phyloP scores from a whole-genome alignment of 2,113 vertebrate genomes.

The Eudorcas thomsonii region DNA sequence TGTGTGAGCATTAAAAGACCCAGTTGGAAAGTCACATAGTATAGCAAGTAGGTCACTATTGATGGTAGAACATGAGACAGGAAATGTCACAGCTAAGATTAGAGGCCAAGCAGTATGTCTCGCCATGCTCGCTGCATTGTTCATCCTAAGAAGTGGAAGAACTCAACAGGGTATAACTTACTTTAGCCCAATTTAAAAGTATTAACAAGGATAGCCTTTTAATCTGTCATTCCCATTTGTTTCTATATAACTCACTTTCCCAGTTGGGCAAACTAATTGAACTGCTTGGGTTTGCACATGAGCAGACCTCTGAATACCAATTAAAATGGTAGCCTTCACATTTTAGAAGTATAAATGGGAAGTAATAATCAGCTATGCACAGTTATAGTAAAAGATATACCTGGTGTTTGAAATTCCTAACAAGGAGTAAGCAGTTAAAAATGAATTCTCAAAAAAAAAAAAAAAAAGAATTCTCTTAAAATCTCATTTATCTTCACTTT shows the following conservation, averaged over 20 bases:
- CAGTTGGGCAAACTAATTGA: slow-evolving; percentile 38
- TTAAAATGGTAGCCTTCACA: slow-evolving; percentile 40
- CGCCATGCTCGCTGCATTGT: background rate
- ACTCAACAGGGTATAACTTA: slow-evolving; percentile 30
- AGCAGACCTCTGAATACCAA: slow-evolving; percentile 36
- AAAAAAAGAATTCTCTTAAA: background rate
- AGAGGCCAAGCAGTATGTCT: slow-evolving; percentile 60
- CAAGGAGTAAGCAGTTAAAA: slow-evolving; percentile 29
- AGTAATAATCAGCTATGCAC: background rate
- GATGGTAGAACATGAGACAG: slow-evolving; percentile 47
- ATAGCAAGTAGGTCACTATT: slow-evolving; percentile 63
- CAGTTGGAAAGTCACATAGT: slow-evolving; percentile 46
- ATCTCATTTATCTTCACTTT: background rate
- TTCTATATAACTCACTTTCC: slow-evolving; percentile 47
- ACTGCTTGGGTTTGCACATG: slow-evolving; percentile 6
- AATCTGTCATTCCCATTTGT: slow-evolving; percentile 10
- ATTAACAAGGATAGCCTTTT: slow-evolving; percentile 48
- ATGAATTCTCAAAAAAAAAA: background rate
- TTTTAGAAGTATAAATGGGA: slow-evolving; percentile 34
- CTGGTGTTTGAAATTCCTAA: slow-evolving; percentile 16
- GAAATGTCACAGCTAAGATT: slow-evolving; percentile 67
- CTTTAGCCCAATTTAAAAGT: slow-evolving; percentile 51
- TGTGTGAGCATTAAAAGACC: slow-evolving; percentile 63
- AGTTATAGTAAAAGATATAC: background rate
- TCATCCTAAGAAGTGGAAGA: background rate